Percentiles rank a stretch among this genome's conserved stretches.
phyloP scores from a whole-genome alignment of 2,797 vertebrate species.

The Sitta carolinensis region DNA sequence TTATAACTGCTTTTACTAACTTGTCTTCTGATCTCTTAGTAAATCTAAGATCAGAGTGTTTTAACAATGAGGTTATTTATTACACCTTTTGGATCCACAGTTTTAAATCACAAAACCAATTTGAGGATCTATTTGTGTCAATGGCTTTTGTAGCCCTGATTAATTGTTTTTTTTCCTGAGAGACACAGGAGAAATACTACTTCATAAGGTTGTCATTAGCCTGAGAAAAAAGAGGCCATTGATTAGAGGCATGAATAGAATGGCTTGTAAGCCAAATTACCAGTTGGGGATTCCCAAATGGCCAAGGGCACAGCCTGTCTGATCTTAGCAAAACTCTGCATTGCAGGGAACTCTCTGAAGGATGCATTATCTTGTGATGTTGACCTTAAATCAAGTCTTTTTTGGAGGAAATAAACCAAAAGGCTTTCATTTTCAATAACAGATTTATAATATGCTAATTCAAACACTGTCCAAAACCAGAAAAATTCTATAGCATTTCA shows the following conservation, averaged over 20 bases:
- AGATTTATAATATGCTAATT: neutral
- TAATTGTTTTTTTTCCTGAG: constrained; percentile 9
- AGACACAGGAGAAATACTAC: constrained; percentile 42
- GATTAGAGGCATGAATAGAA: constrained; percentile 43
- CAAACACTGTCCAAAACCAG: neutral
- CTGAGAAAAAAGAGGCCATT: constrained; percentile 16
- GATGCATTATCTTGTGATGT: neutral
- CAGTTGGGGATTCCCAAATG: neutral
- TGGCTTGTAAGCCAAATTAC: constrained; percentile 28
- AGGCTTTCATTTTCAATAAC: neutral
- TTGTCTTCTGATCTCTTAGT: constrained; percentile 1
- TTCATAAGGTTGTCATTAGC: constrained; percentile 41
- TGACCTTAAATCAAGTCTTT: constrained; percentile 25
- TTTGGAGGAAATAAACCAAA: neutral
- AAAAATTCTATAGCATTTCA: neutral
- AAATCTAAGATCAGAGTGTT: constrained; percentile 13
- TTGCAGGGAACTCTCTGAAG: neutral
- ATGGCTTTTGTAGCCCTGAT: neutral
- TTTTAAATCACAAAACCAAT: constrained; percentile 32
- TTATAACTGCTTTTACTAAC: constrained; percentile 14
- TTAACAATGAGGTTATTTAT: constrained; percentile 7
- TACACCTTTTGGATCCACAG: neutral
- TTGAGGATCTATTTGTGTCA: constrained; percentile 3
- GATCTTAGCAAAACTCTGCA: constrained; percentile 38
- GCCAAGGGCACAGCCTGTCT: constrained; percentile 17